These are phyloP conservation scores for Gambelia wislizenii DNA, from an alignment of 2,797 vertebrate species.

Conservation along the genomic window DNA sequence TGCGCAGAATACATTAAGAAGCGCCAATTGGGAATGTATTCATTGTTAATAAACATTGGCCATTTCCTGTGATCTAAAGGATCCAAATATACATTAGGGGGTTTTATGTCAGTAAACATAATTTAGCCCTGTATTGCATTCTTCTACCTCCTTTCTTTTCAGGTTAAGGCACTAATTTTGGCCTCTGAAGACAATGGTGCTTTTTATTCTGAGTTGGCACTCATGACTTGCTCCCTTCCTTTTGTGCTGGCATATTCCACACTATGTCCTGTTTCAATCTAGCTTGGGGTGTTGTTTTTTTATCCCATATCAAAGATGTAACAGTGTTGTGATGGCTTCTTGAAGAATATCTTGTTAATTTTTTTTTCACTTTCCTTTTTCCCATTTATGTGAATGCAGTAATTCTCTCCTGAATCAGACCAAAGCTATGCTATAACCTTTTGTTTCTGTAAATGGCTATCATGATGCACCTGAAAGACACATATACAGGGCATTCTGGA, in stretches of 20 bases:
- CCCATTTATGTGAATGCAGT: not conserved
- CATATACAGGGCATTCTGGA: not conserved
- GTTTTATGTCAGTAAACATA: not conserved
- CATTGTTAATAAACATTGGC: not conserved
- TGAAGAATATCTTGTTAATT: not conserved
- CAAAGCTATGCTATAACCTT: not conserved
- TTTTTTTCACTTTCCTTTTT: not conserved
- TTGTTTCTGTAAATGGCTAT: not conserved
- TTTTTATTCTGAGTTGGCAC: slow-evolving; percentile 24
- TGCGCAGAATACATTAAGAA: not conserved
- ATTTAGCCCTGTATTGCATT: not conserved
- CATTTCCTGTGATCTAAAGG: not conserved
- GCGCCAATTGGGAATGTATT: too few relatives aligned
- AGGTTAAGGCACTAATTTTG: not conserved
- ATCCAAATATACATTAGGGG: not conserved
- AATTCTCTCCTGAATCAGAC: not conserved
- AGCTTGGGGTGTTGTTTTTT: not conserved
- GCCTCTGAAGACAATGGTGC: slow-evolving; percentile 2
- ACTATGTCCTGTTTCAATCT: not conserved
- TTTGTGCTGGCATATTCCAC: slow-evolving; percentile 24
- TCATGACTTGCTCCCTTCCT: not conserved
- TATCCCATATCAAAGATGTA: not conserved
- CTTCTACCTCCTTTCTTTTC: not conserved
- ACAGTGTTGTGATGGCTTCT: not conserved
- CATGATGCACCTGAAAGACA: not conserved